Conservation (phyloP, 2,797 vertebrate genomes). For the Syncerus caffer region DNA sequence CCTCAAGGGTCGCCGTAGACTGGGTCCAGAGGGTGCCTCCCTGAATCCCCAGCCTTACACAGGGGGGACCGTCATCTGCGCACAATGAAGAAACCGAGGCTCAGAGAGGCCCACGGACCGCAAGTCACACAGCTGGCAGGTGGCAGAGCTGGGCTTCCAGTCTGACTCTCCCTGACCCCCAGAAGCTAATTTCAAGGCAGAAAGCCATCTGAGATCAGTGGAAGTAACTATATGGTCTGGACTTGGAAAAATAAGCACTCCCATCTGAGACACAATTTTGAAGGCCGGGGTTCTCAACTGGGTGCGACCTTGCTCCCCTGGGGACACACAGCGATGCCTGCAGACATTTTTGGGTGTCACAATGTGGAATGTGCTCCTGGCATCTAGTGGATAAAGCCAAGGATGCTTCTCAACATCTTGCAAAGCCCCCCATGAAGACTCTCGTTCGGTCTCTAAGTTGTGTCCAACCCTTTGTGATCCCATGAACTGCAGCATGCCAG, state of each 20-base stretch:
- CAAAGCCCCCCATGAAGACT: background rate
- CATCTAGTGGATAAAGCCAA: background rate
- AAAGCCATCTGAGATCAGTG: background rate
- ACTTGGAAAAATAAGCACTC: background rate
- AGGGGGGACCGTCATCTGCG: background rate
- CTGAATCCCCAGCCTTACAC: background rate
- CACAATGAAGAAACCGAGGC: rapidly evolving
- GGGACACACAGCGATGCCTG: background rate
- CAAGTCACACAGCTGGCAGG: too few relatives aligned
- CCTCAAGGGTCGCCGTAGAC: rapidly evolving
- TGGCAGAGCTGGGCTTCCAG: background rate
- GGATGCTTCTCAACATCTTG: background rate
- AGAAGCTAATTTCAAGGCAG: background rate
- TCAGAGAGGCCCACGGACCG: background rate
- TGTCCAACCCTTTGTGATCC: background rate
- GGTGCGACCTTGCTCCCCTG: background rate
- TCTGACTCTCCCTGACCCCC: background rate
- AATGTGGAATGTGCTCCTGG: background rate
- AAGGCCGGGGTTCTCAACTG: background rate
- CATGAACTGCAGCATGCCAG: background rate
- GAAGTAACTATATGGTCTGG: background rate
- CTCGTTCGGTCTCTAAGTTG: background rate
- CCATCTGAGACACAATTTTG: background rate
- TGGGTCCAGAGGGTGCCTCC: background rate
- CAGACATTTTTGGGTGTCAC: background rate